phyloP scores from a whole-genome alignment of 2,113 vertebrate genomes.

The Corythaixoides concolor region DNA sequence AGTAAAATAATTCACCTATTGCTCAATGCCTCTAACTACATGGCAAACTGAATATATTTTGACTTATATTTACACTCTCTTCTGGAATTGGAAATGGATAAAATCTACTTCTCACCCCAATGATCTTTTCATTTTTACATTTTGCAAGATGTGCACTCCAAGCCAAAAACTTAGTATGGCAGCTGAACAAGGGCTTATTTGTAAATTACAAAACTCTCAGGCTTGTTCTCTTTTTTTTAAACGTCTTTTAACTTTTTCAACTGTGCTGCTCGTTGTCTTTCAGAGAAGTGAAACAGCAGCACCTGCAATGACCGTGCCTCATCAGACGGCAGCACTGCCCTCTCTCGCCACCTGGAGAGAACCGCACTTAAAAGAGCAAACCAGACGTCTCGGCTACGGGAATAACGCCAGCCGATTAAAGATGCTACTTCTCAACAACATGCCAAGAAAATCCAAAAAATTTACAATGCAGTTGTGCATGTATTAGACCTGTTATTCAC shows the following conservation, averaged over 20 bases:
- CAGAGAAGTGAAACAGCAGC: background rate
- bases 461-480: background rate
- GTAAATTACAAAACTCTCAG: background rate
- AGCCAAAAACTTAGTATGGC: background rate
- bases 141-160: background rate
- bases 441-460: background rate
- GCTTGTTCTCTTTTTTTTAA: background rate
- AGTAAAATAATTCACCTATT: background rate
- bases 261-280: background rate
- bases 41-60: background rate
- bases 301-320: background rate
- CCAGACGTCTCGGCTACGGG: too few relatives aligned
- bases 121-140: background rate
- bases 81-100: background rate
- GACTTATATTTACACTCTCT: background rate
- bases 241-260: background rate
- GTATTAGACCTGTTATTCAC: background rate
- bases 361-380: background rate
- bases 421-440: background rate
- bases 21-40: background rate
- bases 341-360: background rate
- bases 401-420: background rate
- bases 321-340: background rate
- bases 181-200: background rate
- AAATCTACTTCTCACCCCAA: background rate